Conservation (phyloP, 2,113 vertebrate species). For the Paratilapia polleni region DNA sequence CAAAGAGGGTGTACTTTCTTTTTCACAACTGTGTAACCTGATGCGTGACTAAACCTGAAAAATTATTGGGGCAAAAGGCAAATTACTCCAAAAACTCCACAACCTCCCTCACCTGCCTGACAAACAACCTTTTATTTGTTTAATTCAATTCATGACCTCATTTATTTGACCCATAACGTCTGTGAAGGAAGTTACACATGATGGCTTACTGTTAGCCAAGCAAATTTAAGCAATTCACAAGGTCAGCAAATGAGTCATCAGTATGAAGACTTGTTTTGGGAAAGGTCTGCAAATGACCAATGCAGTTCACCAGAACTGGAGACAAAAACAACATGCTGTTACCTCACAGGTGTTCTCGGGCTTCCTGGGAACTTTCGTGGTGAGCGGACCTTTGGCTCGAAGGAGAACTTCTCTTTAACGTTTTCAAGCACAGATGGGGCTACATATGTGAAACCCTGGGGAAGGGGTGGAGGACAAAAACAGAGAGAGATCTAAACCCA, state of each 20-base stretch:
- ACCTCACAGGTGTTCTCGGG: constrained; percentile 97
- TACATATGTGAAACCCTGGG: constrained; percentile 97
- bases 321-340: constrained; percentile 56
- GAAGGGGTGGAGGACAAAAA: constrained; percentile 21
- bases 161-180: neutral
- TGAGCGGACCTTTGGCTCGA: constrained; percentile 98
- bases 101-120: neutral
- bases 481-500: constrained; percentile 34
- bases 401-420: constrained; percentile 96
- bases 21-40: neutral
- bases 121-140: neutral
- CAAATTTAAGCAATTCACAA: constrained; percentile 1
- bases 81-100: neutral
- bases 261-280: neutral
- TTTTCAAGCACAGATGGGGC: constrained; percentile 99
- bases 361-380: constrained; percentile 97
- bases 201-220: neutral
- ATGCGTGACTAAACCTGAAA: neutral
- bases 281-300: constrained; percentile 6
- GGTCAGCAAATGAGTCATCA: constrained; percentile 41
- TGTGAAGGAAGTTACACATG: fast-evolving
- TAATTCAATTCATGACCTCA: neutral
- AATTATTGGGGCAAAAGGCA: too few species aligned
- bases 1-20: neutral
- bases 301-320: neutral